A percentile compares a stretch with the other conserved stretches of the same genome.
These are phyloP conservation scores for Bombus soroeensis DNA, from an alignment of 1,140 invertebrate genomes.

Conservation along the genomic window DNA sequence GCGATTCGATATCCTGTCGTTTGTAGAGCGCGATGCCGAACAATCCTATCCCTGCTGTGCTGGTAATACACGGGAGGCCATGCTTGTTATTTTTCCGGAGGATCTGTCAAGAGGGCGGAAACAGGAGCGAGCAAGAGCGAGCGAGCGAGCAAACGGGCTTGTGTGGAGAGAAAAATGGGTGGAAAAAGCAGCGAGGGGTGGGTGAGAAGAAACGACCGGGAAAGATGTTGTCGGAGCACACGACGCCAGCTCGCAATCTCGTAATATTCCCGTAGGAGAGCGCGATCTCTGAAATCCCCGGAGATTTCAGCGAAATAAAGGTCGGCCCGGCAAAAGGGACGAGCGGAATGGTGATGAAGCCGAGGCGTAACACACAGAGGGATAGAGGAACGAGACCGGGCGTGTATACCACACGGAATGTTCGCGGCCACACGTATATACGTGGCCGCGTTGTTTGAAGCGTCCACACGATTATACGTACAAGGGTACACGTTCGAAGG, in stretches of 20 bases:
- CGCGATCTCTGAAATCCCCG: slow-evolving; percentile 77
- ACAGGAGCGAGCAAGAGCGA: background rate
- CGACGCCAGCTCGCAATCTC: slow-evolving; percentile 77
- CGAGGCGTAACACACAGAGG: background rate
- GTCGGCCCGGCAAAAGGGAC: slow-evolving; percentile 56
- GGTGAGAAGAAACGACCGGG: slow-evolving; percentile 51
- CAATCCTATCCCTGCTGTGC: slow-evolving; percentile 32
- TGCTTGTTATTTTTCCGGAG: slow-evolving; percentile 56
- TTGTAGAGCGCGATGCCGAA: slow-evolving; percentile 26
- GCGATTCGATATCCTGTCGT: slow-evolving; percentile 46
- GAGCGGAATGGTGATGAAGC: slow-evolving; percentile 46
- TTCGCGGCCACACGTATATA: background rate
- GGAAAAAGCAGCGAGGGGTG: slow-evolving; percentile 29
- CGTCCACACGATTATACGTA: slow-evolving; percentile 42
- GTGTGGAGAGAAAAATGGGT: background rate
- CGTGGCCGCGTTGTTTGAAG: slow-evolving; percentile 5
- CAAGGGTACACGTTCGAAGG: slow-evolving; percentile 2
- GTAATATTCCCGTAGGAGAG: slow-evolving; percentile 77
- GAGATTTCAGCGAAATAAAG: slow-evolving; percentile 78
- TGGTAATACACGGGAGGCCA: slow-evolving; percentile 56
- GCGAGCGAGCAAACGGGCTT: background rate
- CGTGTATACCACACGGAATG: background rate
- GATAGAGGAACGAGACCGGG: background rate
- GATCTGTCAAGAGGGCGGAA: slow-evolving; percentile 45
- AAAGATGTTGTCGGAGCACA: slow-evolving; percentile 49